A percentile compares a stretch with the other conserved stretches of the same genome.
These are phyloP conservation scores for Reticulitermes lucifugus DNA, from an alignment of 2,888 invertebrate species.

Conservation along the genomic window DNA sequence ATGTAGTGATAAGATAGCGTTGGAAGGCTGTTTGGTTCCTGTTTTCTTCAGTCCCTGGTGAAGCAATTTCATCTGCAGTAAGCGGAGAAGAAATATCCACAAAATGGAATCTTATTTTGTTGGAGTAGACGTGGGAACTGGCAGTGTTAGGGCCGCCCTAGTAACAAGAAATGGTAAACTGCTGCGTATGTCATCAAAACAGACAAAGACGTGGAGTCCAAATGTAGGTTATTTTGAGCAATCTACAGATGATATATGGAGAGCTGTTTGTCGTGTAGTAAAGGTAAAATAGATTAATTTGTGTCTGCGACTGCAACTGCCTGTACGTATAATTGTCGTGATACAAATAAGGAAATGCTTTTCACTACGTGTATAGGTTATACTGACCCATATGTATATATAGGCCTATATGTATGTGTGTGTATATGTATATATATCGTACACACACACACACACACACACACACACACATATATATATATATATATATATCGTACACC, in stretches of 20 bases:
- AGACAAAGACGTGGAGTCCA: slow-evolving; percentile 83
- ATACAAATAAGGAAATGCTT: too few species aligned
- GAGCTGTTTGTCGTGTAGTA: slow-evolving; percentile 76
- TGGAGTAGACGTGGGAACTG: slow-evolving; percentile 95
- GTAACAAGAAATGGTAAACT: slow-evolving; percentile 78
- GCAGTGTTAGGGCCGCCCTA: slow-evolving; percentile 88
- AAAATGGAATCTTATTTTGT: slow-evolving; percentile 67
- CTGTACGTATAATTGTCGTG: too few species aligned
- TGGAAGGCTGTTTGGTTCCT: neutral
- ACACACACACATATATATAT: too few species aligned
- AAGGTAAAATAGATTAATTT: slow-evolving; percentile 70
- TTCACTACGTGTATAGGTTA: too few species aligned
- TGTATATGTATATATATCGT: too few species aligned
- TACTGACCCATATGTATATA: too few species aligned
- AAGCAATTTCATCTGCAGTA: neutral
- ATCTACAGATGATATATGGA: slow-evolving; percentile 91
- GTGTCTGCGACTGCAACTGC: neutral
- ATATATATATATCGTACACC: too few species aligned
- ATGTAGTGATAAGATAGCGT: neutral
- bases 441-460: too few species aligned
- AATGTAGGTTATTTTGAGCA: slow-evolving; percentile 86
- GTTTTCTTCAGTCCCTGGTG: neutral
- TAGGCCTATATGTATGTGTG: too few species aligned
- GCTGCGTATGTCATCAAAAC: slow-evolving; percentile 70
- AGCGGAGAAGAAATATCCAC: neutral